Evolutionary conservation across 2,888 invertebrate species (phyloP).

Genomic region (Aporophyla nigra): DNA sequence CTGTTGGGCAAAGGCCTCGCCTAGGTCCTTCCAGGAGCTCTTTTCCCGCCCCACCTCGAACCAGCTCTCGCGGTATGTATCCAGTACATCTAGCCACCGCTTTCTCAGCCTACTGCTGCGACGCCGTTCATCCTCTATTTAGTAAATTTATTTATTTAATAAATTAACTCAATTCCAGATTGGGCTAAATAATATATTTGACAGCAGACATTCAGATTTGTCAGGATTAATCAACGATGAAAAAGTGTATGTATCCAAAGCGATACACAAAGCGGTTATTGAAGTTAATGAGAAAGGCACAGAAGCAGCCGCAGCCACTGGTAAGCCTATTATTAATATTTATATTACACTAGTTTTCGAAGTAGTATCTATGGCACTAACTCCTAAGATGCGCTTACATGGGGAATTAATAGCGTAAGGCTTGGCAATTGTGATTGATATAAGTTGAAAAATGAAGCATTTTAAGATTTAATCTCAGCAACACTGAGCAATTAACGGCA

Average conservation of each 20-base stretch:
- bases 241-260: constrained; percentile 91
- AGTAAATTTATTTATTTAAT: no score
- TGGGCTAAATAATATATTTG: constrained; percentile 92
- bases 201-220: constrained; percentile 84
- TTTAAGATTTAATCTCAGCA: background rate
- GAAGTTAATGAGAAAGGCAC: constrained; percentile 96
- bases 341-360: background rate
- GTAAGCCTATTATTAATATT: constrained; percentile 84
- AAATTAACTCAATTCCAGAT: constrained; percentile 86
- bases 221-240: constrained; percentile 87
- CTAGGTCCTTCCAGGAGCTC: no score
- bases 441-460: background rate
- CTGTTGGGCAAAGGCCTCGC: no score
- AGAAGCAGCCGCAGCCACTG: constrained; percentile 94
- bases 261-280: constrained; percentile 94
- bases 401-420: background rate
- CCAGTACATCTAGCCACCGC: no score
- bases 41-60: no score
- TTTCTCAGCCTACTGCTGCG: no score
- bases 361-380: background rate
- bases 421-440: background rate
- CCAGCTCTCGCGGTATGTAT: no score
- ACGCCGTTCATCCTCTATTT: no score
- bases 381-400: background rate
- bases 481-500: background rate